Evolutionary conservation across 1,140 invertebrate genomes (phyloP), one percentile per base, ranked within the genome.

Genomic region (Dufourea novaeangliae): DNA sequence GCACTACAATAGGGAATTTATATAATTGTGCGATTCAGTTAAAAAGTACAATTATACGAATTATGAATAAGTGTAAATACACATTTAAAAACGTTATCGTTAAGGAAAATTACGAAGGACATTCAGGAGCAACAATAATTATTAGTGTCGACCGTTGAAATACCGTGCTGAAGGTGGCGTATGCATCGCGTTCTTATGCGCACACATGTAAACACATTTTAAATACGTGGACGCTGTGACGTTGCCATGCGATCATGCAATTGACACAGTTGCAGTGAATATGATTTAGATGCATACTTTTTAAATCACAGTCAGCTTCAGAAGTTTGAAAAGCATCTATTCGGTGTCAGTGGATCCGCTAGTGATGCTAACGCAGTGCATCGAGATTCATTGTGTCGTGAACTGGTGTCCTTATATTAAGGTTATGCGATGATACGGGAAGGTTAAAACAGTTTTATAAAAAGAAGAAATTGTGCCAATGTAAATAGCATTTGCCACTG

Each of bases 401-500:
- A 12, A 68, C 10, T 17, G 1, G 3, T 37, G 22, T 4, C 6
- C 4, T 17, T 34, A n/a, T n/a, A n/a, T 57, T 75, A n/a, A 75
- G 64, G 73, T 75, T 69, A 75, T 68, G 37, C 3, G 4, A 39
- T 25, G 39, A 32, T 44, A 37, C 7, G 20, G 11, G 6, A 37
- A 29, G 63, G 37, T 68, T 57, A 37, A 69, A 44, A 44, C 34
- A 29, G 37, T 67, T 69, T 69, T 57, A 8, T 20, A 59, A 44
- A 14, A 14, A 25, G 39, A 44, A 14, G 20, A n/a, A 59, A 69
- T 57, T 59, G 39, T 69, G 54, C 41, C 64, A 59, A 68, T 69
- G 73, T 59, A 32, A 75, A 39, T 46, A 59, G 57, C 17, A 69
- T 37, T 75, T 69, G 52, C 39, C 64, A 61, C 29, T 7, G 7